Evolutionary conservation across 2,888 invertebrate species (phyloP).

Genomic region (Mantis religiosa): DNA sequence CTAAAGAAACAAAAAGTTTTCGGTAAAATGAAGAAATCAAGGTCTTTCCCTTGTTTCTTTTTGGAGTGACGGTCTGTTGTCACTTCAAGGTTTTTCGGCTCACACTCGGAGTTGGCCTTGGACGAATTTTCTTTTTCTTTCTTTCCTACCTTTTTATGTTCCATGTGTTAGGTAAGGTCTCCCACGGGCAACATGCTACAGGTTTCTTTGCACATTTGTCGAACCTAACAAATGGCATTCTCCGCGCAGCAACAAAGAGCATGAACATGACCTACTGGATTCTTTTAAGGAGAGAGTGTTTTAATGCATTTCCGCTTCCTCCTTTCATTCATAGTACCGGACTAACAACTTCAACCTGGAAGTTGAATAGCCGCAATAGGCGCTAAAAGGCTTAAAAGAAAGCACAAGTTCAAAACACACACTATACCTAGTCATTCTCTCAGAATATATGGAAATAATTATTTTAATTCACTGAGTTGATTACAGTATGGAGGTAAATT

Average conservation of each 20-base stretch:
- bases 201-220: not conserved
- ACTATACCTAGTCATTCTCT: too few relatives aligned
- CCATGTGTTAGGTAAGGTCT: not conserved
- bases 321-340: not conserved
- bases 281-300: not conserved
- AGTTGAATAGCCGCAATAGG: too few relatives aligned
- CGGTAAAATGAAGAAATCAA: not conserved
- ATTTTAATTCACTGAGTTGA: too few relatives aligned
- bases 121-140: not conserved
- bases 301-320: not conserved
- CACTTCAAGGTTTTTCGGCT: not conserved
- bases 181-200: not conserved
- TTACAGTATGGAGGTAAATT: too few relatives aligned
- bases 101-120: not conserved
- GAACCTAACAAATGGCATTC: not conserved
- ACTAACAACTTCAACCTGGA: not conserved
- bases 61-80: not conserved
- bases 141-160: not conserved
- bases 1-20: not conserved
- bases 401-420: too few relatives aligned
- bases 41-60: not conserved
- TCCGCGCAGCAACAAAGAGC: not conserved
- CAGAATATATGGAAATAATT: too few relatives aligned
- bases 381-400: too few relatives aligned
- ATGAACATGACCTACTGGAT: not conserved